phyloP scores from a whole-genome alignment of 1,140 invertebrate genomes.

The Panagrolaimus sp. region DNA sequence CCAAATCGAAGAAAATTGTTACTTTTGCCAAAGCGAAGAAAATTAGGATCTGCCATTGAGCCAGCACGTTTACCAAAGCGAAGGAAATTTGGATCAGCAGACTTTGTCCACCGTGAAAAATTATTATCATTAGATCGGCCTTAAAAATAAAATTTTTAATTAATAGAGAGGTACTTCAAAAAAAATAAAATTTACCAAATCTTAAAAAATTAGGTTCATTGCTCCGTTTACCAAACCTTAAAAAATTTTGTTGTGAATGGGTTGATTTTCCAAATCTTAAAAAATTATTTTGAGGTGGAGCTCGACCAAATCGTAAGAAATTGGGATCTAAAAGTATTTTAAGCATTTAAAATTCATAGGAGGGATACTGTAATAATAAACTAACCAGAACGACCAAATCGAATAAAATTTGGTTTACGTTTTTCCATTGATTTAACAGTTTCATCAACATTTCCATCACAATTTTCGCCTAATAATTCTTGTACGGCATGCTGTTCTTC shows the following conservation, averaged over 20 bases:
- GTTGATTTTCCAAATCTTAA: constrained; percentile 14
- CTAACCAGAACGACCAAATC: constrained; percentile 39
- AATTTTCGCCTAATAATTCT: constrained; percentile 35
- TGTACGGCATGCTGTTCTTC: constrained; percentile 43
- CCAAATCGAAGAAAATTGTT: constrained; percentile 44
- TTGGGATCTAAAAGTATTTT: constrained; percentile 25
- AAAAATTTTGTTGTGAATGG: constrained; percentile 34
- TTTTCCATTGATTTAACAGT: constrained; percentile 46
- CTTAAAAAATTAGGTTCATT: constrained; percentile 49
- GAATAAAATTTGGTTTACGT: constrained; percentile 50
- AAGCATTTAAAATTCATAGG: neutral
- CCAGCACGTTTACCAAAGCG: constrained; percentile 38
- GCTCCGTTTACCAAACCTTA: constrained; percentile 33
- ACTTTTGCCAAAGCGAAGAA: constrained; percentile 42
- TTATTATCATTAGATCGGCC: neutral
- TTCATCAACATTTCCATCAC: constrained; percentile 34
- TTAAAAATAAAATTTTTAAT: neutral
- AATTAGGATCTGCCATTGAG: constrained; percentile 33
- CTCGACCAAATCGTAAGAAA: constrained; percentile 45
- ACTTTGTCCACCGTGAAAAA: constrained; percentile 10
- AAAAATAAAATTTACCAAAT: constrained; percentile 34
- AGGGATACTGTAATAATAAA: neutral
- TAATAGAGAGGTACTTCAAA: neutral
- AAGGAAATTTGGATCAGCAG: constrained; percentile 44
- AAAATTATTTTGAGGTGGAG: constrained; percentile 19